Evolutionary conservation across 1,140 invertebrate species (phyloP).

Genomic region (Drosophila insularis): DNA sequence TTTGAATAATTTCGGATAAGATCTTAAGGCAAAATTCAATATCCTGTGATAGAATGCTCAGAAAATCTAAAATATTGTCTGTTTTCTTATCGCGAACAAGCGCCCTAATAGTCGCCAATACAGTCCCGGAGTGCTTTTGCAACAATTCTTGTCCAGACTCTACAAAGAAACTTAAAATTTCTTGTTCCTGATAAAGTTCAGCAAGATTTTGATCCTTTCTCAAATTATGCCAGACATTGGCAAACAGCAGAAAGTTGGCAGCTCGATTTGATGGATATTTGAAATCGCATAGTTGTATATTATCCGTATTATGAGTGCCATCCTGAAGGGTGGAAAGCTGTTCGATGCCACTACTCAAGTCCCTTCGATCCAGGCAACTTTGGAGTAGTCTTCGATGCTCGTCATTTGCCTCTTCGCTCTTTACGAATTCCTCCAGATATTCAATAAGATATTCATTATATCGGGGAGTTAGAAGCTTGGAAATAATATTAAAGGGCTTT

Average conservation of each 20-base stretch:
- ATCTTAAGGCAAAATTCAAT: slow-evolving; percentile 32
- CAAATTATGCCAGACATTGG: not conserved
- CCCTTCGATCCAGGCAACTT: slow-evolving; percentile 43
- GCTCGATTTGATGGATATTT: slow-evolving; percentile 19
- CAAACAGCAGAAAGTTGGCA: slow-evolving; percentile 2
- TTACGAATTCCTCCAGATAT: slow-evolving; percentile 42
- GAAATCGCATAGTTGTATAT: slow-evolving; percentile 8
- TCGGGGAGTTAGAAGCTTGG: slow-evolving; percentile 49
- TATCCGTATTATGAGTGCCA: not conserved
- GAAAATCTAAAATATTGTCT: slow-evolving; percentile 43
- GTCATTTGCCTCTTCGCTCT: slow-evolving; percentile 13
- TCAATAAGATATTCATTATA: slow-evolving; percentile 43
- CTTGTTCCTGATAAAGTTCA: slow-evolving; percentile 24
- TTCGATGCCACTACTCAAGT: slow-evolving; percentile 20
- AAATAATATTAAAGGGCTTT: slow-evolving; percentile 58
- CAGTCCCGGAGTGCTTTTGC: not conserved
- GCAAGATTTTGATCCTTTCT: slow-evolving; percentile 10
- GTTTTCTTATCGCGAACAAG: slow-evolving; percentile 23
- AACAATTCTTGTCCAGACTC: slow-evolving; percentile 36
- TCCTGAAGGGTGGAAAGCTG: slow-evolving; percentile 14
- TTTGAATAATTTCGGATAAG: slow-evolving; percentile 29
- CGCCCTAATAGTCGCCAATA: slow-evolving; percentile 24
- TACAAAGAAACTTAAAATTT: slow-evolving; percentile 37
- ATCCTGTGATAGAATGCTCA: slow-evolving; percentile 43
- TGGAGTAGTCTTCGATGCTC: slow-evolving; percentile 35